These are phyloP conservation scores for Seira musarum DNA, from an alignment of 2,888 invertebrate species.

Conservation along the genomic window DNA sequence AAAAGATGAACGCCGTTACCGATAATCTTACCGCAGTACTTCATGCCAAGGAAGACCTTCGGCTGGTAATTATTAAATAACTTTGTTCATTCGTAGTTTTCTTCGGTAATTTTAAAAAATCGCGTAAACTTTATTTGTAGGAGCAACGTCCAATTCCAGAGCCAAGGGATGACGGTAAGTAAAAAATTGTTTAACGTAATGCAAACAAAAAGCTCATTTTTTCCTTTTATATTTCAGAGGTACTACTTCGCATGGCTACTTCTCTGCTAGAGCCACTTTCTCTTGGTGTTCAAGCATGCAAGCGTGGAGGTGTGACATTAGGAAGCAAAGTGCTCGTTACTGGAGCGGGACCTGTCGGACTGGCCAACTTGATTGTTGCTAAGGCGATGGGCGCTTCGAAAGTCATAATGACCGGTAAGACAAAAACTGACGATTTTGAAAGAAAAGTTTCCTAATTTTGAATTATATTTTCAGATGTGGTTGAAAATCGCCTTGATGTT, in stretches of 20 bases:
- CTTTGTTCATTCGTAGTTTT: too few species aligned
- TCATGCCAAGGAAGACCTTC: too few species aligned
- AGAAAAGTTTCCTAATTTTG: neutral
- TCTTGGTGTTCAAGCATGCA: constrained; percentile 95
- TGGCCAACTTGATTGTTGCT: constrained; percentile 83
- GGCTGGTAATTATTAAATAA: too few species aligned
- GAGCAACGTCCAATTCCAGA: too few species aligned
- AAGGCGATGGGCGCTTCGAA: constrained; percentile 88
- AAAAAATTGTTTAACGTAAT: too few species aligned
- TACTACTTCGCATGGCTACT: constrained; percentile 87
- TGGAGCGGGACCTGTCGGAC: constrained; percentile 91
- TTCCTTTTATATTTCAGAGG: too few species aligned
- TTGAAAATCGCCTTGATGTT: constrained; percentile 80
- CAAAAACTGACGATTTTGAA: neutral
- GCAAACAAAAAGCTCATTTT: too few species aligned
- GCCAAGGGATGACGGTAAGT: too few species aligned
- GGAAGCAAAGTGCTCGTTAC: constrained; percentile 82
- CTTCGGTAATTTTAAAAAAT: too few species aligned
- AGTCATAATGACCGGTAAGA: constrained; percentile 83
- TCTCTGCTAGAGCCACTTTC: constrained; percentile 94
- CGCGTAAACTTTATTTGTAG: too few species aligned
- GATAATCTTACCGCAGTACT: too few species aligned
- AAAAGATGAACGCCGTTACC: too few species aligned
- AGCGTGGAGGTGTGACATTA: constrained; percentile 83
- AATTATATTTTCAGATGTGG: constrained; percentile 77